These are phyloP conservation scores for Tragelaphus imberbis DNA, from an alignment of 2,113 vertebrate genomes.

Conservation along the genomic window DNA sequence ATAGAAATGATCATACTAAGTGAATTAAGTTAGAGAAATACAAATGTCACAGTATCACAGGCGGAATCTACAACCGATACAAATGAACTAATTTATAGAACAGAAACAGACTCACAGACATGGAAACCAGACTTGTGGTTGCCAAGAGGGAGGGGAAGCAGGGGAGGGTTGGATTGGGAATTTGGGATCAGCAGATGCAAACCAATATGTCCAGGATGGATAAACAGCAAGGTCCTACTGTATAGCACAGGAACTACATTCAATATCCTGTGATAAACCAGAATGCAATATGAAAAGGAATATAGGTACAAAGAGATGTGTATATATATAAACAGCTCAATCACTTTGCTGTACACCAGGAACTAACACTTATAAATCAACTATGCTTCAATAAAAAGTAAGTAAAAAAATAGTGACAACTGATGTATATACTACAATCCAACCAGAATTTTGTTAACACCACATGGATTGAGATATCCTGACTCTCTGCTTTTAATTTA, in stretches of 20 bases:
- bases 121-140: too few relatives aligned
- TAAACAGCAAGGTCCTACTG: background rate
- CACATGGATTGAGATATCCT: background rate
- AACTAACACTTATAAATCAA: background rate
- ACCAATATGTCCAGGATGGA: background rate
- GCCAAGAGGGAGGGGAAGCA: background rate
- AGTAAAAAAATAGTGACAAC: background rate
- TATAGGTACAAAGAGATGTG: background rate
- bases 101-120: background rate
- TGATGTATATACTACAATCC: background rate
- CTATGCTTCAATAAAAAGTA: background rate
- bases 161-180: background rate
- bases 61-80: background rate
- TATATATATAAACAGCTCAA: background rate
- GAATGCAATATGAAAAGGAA: background rate
- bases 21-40: background rate
- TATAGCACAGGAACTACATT: background rate
- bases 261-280: background rate
- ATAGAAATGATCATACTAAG: background rate
- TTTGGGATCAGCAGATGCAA: background rate
- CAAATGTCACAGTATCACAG: background rate
- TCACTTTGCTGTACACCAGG: background rate
- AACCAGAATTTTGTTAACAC: background rate
- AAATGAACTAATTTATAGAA: background rate
- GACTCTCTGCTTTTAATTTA: background rate